Percentiles rank a stretch among this genome's conserved stretches.
These are phyloP conservation scores for Argya squamiceps DNA, from an alignment of 2,797 vertebrate species.

Conservation along the genomic window DNA sequence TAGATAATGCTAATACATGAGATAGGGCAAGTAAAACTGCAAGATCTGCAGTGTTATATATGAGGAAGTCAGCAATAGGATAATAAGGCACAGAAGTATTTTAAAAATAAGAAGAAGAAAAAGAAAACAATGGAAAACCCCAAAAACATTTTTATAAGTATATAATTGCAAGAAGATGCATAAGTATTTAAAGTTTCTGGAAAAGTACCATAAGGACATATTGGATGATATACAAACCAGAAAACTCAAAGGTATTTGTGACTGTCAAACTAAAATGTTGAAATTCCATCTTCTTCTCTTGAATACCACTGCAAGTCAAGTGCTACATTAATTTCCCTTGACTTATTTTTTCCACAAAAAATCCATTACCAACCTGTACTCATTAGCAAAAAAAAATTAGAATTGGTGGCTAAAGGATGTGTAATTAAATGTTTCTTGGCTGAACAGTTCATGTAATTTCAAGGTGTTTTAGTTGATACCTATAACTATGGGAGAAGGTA, in stretches of 20 bases:
- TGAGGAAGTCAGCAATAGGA: background rate
- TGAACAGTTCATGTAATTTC: background rate
- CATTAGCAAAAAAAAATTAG: background rate
- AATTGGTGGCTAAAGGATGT: background rate
- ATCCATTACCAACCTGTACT: background rate
- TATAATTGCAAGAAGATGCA: background rate
- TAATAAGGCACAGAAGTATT: background rate
- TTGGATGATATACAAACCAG: background rate
- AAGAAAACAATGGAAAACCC: rapidly evolving
- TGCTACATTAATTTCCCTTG: background rate
- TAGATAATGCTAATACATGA: background rate
- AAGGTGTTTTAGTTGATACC: background rate
- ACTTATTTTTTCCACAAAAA: background rate
- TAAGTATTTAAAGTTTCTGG: background rate
- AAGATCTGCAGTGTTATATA: background rate
- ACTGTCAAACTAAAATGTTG: background rate
- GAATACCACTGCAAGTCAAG: background rate
- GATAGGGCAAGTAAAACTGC: background rate
- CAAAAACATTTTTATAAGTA: background rate
- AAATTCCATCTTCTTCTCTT: background rate
- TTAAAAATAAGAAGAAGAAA: background rate
- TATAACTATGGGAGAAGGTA: background rate
- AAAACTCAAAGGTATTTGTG: background rate
- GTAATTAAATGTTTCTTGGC: background rate
- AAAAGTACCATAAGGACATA: background rate